Base-by-base conservation (phyloP, 2,113 vertebrate species). In the Nannospalax galili region DNA sequence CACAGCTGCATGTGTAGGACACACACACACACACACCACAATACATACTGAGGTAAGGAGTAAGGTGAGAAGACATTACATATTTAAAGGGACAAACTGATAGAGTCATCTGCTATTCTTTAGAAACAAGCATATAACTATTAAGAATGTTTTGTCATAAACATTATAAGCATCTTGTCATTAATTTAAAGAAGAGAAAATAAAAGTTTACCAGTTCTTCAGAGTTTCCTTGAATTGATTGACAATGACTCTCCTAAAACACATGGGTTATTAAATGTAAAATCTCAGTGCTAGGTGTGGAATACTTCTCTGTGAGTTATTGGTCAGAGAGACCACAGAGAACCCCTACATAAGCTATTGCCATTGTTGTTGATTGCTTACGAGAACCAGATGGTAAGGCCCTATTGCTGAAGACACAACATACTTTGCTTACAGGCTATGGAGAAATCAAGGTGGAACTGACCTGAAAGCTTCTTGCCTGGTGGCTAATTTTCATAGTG, bases 171-270 rank as follows among this genome's bases (percentile, higher is more conserved):
- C 11, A 69, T 82, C 48, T 70, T 95, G 17, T 15, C 14, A 26
- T 22, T 26, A 82, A 90, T 79, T 85, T 82, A 56, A 88, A 77
- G 77, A 92, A 74, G 9, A 42, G 1, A 67, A 70, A 95, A 80
- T 69, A 48, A 84, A 94, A 82, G 9, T 64, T 88, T 37, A 75
- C 3, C 69, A 75, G 20, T 80, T 80, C 60, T 82, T 87, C 72
- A 24, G 84, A 93, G 16, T 22, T 82, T 30, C 60, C 26, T 1
- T 64, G 37, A 3, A 17, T 64, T 14, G 11, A 17, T 62, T 10
- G 15, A 40, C 4, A 81, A 40, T 30, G 37, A 11, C 62, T 28
- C 14, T 7, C 24, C n/a, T 14, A 10, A 42, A 64, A 42, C 1
- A 32, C 26, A 30, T 64, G 15, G 8, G 8, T 40, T 64, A 42